Evolutionary conservation across 1,140 invertebrate genomes (phyloP), one percentile per base, ranked within the genome.

Genomic region (Amyelois transitella): DNA sequence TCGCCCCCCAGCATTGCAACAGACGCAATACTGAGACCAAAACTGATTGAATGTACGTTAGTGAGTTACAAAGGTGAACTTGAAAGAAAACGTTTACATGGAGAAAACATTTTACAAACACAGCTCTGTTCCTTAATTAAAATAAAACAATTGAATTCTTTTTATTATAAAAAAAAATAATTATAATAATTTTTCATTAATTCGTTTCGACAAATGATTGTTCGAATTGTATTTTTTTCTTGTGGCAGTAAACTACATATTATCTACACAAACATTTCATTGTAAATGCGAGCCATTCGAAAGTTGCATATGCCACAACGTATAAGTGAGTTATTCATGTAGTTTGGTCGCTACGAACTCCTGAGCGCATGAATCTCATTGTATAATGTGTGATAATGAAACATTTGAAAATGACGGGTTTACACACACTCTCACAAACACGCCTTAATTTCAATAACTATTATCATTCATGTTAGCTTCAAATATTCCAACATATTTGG

Each of bases 391-490:
- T 2, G 8, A 38, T n/a, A 38, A 19, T 19, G 45, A 21, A 18
- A 21, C 12, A 5, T 18, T 20, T 48, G 45, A 19, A 21, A n/a
- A 48, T 5, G 19, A 45, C n/a, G n/a, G 45, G 18, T 48, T 20
- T 20, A 2, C 18, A 38, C 43, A 59, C 55, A 51, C 28, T 43
- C 22, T 51, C n/a, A 54, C 19, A 53, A n/a, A n/a, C 32, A 38
- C 32, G 17, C n/a, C 55, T 60, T 58, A 56, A 45, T 49, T 53
- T 48, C 12, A 38, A 38, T 28, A 52, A 59, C 55, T 64, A 56
- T 51, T 47, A 60, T 57, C 55, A 58, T 22, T 55, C 55, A 55
- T 43, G 47, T 50, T 49, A 52, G 43, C 52, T 55, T 55, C 54
- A 58, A 44, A 58, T 32, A 63, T 48, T 48, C 52, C 48, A 53